phyloP scores from a whole-genome alignment of 2,797 vertebrate species.

The Hemitrygon akajei region DNA sequence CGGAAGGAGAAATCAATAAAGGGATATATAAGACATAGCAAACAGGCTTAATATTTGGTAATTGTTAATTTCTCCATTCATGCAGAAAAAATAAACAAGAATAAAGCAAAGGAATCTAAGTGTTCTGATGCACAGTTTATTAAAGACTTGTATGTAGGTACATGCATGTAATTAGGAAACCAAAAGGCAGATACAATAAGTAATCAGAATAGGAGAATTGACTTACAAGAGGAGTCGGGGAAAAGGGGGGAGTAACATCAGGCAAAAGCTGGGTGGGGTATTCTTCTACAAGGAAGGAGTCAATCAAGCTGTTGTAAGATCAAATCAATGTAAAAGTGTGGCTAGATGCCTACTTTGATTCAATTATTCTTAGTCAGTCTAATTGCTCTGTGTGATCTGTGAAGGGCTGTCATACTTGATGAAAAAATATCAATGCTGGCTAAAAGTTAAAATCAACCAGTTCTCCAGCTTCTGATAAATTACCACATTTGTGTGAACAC shows the following conservation, averaged over 20 bases:
- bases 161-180: no score
- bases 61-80: no score
- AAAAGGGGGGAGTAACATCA: no score
- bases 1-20: no score
- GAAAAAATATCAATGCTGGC: neutral
- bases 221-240: neutral
- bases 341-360: neutral
- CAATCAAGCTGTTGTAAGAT: neutral
- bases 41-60: no score
- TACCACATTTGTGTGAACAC: neutral
- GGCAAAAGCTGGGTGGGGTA: neutral
- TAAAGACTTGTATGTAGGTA: no score
- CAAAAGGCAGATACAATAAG: no score
- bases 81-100: no score
- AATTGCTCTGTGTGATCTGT: neutral
- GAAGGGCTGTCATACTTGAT: neutral
- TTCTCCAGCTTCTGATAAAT: conserved; percentile 3
- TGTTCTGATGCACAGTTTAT: no score
- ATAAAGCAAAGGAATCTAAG: no score
- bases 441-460: conserved; percentile 4
- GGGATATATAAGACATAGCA: no score
- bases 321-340: neutral
- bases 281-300: neutral
- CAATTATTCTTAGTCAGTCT: conserved; percentile 7
- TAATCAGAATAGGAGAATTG: no score